phyloP scores from a whole-genome alignment of 2,888 invertebrate genomes.

The Linhomoeus sp. region DNA sequence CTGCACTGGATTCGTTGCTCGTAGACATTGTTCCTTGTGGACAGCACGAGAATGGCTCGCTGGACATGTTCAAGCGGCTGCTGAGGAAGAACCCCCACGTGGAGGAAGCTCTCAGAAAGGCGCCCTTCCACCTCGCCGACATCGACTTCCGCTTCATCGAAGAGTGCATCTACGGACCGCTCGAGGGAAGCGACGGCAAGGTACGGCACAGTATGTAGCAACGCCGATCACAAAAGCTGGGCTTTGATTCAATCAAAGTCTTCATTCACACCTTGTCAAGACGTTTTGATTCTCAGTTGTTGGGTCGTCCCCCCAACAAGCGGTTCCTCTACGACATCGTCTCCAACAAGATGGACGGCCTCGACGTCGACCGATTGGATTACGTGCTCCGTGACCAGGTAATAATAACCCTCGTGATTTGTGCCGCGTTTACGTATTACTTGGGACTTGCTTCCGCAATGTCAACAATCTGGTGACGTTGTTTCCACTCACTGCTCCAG shows the following conservation, averaged over 20 bases:
- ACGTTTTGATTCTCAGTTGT: slow-evolving; percentile 5
- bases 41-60: slow-evolving; percentile 35
- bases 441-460: too few relatives aligned
- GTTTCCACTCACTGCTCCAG: too few relatives aligned
- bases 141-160: slow-evolving; percentile 32
- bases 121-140: too few relatives aligned
- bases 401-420: too few relatives aligned
- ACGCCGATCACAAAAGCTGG: too few relatives aligned
- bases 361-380: slow-evolving; percentile 50
- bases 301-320: slow-evolving; percentile 28
- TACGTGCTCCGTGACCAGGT: slow-evolving; percentile 42
- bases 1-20: too few relatives aligned
- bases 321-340: slow-evolving; percentile 42
- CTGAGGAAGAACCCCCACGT: slow-evolving; percentile 23
- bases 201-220: too few relatives aligned
- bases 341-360: slow-evolving; percentile 38
- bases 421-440: too few relatives aligned
- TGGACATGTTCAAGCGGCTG: slow-evolving; percentile 34
- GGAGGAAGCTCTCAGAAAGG: slow-evolving; percentile 21
- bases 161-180: slow-evolving; percentile 31
- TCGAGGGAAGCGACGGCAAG: background rate
- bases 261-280: too few relatives aligned
- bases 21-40: too few relatives aligned
- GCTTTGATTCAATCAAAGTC: too few relatives aligned
- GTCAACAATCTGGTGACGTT: too few relatives aligned